These are phyloP conservation scores for Strongylocentrotus purpuratus DNA, from an alignment of 35 echinoderm and acorn worm genomes.

Conservation along the genomic window DNA sequence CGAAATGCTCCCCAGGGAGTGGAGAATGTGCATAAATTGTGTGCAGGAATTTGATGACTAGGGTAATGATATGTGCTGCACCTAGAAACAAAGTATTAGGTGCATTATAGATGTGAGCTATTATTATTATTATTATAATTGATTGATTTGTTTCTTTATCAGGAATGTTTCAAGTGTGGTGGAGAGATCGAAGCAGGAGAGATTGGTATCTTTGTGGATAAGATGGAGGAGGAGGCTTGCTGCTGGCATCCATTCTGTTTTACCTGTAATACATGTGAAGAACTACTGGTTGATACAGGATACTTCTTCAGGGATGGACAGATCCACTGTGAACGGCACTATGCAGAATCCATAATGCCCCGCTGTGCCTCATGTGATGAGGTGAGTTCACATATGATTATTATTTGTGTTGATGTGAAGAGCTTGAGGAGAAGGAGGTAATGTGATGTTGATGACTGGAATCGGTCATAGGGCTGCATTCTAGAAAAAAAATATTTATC, in stretches of 20 bases:
- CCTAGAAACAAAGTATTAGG: too few species aligned
- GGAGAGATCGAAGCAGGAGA: constrained; percentile 92
- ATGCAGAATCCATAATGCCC: constrained; percentile 92
- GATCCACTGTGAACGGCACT: constrained; percentile 95
- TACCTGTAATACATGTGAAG: constrained; percentile 84
- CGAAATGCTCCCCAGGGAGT: too few species aligned
- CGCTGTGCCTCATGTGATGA: constrained; percentile 96
- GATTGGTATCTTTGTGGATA: constrained; percentile 86
- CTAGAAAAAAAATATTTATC: too few species aligned
- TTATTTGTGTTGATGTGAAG: background rate
- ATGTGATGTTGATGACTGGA: too few species aligned
- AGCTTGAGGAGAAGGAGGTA: background rate
- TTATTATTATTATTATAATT: too few species aligned
- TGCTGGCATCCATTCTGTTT: constrained; percentile 99
- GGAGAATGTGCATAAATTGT: too few species aligned
- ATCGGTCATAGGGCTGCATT: too few species aligned
- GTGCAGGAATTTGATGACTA: too few species aligned
- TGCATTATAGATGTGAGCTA: too few species aligned
- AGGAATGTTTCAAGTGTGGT: constrained; percentile 95
- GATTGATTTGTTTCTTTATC: background rate
- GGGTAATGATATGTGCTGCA: too few species aligned
- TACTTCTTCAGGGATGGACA: constrained; percentile 95
- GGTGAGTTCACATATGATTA: constrained; percentile 60
- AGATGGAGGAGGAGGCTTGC: constrained; percentile 69
- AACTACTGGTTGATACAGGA: constrained; percentile 79